A percentile compares a stretch with the other conserved stretches of the same genome.
Conservation (phyloP, 2,888 invertebrate genomes). For the Exephanes ischioxanthus region DNA sequence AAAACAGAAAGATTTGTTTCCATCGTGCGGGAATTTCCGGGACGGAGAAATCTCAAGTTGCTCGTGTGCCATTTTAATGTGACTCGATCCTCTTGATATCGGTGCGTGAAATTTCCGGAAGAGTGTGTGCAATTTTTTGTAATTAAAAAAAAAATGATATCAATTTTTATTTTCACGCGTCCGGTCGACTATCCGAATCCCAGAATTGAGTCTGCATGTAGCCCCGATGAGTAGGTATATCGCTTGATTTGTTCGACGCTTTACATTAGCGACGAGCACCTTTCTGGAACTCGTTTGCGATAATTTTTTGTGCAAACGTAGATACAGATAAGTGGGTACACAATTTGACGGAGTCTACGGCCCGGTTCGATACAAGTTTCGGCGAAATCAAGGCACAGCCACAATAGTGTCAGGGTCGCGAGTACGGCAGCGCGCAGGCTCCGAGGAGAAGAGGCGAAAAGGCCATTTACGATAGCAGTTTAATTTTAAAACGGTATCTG, state of each 20-base stretch:
- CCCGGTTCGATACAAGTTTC: conserved; percentile 43
- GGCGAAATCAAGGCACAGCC: conserved; percentile 49
- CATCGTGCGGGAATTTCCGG: neutral
- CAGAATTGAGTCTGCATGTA: neutral
- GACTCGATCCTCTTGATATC: conserved; percentile 10
- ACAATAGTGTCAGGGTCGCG: conserved; percentile 63
- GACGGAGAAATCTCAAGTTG: neutral
- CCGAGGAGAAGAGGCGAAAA: conserved; percentile 34
- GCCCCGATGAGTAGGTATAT: neutral
- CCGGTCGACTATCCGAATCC: neutral
- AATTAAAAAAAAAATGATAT: neutral
- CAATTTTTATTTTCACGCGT: neutral
- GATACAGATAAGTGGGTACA: neutral
- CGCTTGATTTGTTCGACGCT: neutral
- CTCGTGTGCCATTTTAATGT: neutral
- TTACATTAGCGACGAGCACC: neutral
- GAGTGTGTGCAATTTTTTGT: neutral
- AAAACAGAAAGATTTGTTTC: neutral
- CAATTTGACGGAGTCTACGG: conserved; percentile 23
- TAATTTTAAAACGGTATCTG: conserved; percentile 8
- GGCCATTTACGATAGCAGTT: conserved; percentile 22
- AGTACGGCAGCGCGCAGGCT: conserved; percentile 8
- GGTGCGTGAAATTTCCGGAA: conserved; percentile 5
- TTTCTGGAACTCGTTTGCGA: conserved; percentile 23
- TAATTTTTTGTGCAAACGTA: neutral